Evolutionary conservation across 2,797 vertebrate species (phyloP).

Genomic region (Coregonus suidteri): DNA sequence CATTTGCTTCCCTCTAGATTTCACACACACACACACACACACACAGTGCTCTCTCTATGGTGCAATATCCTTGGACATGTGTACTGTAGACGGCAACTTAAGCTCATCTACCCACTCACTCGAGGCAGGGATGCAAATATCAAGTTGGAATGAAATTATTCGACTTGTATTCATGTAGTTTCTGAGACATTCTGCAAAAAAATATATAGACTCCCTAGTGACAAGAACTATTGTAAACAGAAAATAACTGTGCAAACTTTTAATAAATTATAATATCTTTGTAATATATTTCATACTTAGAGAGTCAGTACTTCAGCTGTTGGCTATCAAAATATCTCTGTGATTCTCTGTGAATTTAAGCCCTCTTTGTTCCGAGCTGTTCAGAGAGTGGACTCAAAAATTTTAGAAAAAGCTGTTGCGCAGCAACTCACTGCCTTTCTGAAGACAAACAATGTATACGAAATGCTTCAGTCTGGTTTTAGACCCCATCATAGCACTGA

Average conservation of each 20-base stretch:
- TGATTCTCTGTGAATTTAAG: slow-evolving; percentile 37
- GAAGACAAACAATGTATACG: too few species aligned
- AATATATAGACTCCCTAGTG: background rate
- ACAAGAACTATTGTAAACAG: background rate
- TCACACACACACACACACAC: background rate
- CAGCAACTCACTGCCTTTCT: too few species aligned
- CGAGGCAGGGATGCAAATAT: background rate
- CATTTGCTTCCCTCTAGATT: slow-evolving; percentile 46
- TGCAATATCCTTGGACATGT: background rate
- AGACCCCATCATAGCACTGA: too few species aligned
- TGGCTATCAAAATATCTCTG: slow-evolving; percentile 28
- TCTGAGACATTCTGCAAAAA: background rate
- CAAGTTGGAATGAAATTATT: background rate
- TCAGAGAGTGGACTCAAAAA: slow-evolving; percentile 14
- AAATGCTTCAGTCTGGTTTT: too few species aligned
- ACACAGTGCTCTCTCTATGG: background rate
- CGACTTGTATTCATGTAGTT: background rate
- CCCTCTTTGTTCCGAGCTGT: slow-evolving; percentile 49
- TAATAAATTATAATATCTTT: background rate
- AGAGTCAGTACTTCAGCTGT: background rate
- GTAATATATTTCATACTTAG: background rate
- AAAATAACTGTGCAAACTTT: background rate
- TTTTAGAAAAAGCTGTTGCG: too few species aligned
- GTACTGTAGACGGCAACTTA: background rate
- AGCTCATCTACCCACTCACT: background rate